These are phyloP conservation scores for Cyprinodon diabolis DNA, from an alignment of 2,797 vertebrate species.

Conservation along the genomic window DNA sequence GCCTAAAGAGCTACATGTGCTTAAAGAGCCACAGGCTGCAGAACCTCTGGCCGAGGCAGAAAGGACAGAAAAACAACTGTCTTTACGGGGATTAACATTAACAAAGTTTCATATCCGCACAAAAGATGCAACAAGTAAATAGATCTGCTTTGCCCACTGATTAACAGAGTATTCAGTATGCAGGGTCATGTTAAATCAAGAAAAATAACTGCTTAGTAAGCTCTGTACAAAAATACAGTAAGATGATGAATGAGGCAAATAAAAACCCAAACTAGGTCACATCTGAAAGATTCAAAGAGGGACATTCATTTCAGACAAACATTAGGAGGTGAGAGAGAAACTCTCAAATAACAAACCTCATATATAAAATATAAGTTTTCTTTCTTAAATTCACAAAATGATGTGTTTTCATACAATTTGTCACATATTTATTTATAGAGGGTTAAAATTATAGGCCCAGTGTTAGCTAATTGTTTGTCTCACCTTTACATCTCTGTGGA, in stretches of 20 bases:
- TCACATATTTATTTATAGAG: background rate
- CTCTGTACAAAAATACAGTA: background rate
- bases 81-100: no score
- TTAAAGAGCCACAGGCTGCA: no score
- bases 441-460: no score
- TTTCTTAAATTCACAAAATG: background rate
- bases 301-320: background rate
- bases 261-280: background rate
- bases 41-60: no score
- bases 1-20: no score
- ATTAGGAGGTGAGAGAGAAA: background rate
- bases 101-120: no score
- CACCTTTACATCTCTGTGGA: slow-evolving; percentile 96
- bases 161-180: background rate
- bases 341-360: background rate
- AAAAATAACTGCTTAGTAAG: background rate
- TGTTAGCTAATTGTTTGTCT: slow-evolving; percentile 2
- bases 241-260: background rate
- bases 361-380: background rate
- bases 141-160: no score
- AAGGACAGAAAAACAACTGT: no score
- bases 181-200: background rate
- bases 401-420: background rate
- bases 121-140: no score
- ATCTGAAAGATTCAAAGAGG: background rate